Percentiles rank a stretch among this genome's conserved stretches.
Conservation (phyloP, 2,888 invertebrate genomes). For the Phyllotreta striolata region DNA sequence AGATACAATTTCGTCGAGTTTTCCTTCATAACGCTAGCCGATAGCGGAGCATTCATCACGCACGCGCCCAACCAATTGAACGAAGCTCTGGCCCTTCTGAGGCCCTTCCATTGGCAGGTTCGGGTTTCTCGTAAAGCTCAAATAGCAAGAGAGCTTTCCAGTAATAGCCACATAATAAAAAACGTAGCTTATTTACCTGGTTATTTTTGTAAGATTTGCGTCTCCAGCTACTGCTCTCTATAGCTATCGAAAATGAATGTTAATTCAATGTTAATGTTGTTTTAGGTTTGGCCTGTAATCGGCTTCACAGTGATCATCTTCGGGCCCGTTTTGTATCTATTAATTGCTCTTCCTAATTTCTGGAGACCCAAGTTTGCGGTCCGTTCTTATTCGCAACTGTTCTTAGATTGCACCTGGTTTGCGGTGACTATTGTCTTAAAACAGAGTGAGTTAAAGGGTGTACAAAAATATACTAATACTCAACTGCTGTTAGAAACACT, state of each 20-base stretch:
- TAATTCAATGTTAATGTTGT: slow-evolving; percentile 23
- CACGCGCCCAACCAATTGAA: slow-evolving; percentile 77
- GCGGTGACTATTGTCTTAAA: slow-evolving; percentile 74
- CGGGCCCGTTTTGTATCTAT: slow-evolving; percentile 74
- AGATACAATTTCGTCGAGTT: slow-evolving; percentile 76
- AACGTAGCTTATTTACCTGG: background rate
- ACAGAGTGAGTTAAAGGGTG: slow-evolving; percentile 67
- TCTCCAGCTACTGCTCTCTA: too few relatives aligned
- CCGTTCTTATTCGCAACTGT: slow-evolving; percentile 56
- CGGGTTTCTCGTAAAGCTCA: slow-evolving; percentile 28
- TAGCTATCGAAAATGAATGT: background rate
- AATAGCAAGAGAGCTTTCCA: background rate
- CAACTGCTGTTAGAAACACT: background rate
- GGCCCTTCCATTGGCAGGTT: slow-evolving; percentile 78
- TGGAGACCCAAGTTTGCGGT: slow-evolving; percentile 63
- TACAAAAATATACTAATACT: background rate
- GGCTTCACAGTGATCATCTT: slow-evolving; percentile 70
- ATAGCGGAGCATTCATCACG: slow-evolving; percentile 79
- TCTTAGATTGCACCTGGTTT: slow-evolving; percentile 76
- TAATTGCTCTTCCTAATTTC: slow-evolving; percentile 70
- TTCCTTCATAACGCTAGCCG: slow-evolving; percentile 78
- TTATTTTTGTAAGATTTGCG: background rate
- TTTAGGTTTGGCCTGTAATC: slow-evolving; percentile 76
- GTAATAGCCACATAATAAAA: background rate
- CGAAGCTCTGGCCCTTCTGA: slow-evolving; percentile 75